These are phyloP conservation scores for Edolisoma coerulescens DNA, from an alignment of 2,113 vertebrate species.

Conservation along the genomic window DNA sequence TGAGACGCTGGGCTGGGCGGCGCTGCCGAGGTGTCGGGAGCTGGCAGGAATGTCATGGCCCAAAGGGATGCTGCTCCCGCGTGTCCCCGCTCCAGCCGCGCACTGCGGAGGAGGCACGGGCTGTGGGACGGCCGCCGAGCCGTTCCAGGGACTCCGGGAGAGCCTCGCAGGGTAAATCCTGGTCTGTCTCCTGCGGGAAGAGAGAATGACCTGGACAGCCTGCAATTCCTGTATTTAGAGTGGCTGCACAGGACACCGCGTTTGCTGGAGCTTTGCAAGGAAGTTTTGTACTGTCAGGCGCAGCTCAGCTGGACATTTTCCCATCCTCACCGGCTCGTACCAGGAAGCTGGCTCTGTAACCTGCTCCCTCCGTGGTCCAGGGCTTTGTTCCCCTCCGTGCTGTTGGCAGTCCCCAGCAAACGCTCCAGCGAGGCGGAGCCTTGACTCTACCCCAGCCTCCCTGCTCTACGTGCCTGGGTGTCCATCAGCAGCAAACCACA, in stretches of 20 bases:
- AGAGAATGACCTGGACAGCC: neutral
- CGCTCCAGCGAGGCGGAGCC: neutral
- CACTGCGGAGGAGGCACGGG: neutral
- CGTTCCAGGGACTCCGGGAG: fast-evolving
- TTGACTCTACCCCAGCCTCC: neutral
- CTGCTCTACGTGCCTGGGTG: neutral
- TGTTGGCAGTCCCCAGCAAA: neutral
- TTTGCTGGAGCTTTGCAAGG: neutral
- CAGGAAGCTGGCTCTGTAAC: neutral
- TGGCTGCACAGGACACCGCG: fast-evolving
- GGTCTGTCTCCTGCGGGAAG: neutral
- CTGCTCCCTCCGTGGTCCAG: neutral
- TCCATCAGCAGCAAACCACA: neutral
- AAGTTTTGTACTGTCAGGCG: neutral
- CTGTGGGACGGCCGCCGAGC: neutral
- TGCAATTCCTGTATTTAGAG: neutral
- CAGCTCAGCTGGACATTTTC: neutral
- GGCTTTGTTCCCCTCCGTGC: neutral
- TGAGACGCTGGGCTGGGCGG: fast-evolving
- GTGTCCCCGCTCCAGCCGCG: neutral
- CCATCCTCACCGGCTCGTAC: neutral
- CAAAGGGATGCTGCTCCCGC: neutral
- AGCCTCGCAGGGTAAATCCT: neutral
- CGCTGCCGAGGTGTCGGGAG: neutral
- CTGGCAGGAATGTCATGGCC: neutral